A percentile compares a stretch with the other conserved stretches of the same genome.
These are phyloP conservation scores for Labeo catla DNA, from an alignment of 2,113 vertebrate species.

Conservation along the genomic window DNA sequence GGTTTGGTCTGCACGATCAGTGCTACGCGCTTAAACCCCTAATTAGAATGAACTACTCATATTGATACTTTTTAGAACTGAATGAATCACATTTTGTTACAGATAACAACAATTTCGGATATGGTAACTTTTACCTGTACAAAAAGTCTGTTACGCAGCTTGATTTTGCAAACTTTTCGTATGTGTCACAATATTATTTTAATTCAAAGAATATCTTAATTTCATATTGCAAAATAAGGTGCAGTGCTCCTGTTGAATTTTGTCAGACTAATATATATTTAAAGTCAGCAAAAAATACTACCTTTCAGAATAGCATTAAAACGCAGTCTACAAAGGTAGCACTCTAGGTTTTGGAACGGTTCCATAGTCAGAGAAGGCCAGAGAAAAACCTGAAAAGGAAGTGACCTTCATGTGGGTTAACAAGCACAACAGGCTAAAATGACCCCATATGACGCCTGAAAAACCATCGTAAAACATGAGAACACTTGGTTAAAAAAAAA, in stretches of 20 bases:
- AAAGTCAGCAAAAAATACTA: neutral
- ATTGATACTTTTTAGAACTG: no score
- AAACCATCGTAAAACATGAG: slow-evolving; percentile 15
- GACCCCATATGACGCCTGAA: neutral
- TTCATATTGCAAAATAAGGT: neutral
- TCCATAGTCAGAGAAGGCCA: neutral
- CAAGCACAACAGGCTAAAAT: neutral
- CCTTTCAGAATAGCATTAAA: neutral
- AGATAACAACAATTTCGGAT: no score
- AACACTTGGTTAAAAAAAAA: neutral
- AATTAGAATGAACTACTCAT: no score
- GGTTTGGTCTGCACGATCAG: no score
- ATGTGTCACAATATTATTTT: no score
- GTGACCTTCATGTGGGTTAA: neutral
- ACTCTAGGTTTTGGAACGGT: neutral
- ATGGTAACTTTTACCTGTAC: no score
- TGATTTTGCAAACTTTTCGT: no score
- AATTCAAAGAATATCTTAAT: neutral
- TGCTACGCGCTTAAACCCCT: no score
- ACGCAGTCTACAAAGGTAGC: neutral
- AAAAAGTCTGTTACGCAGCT: no score
- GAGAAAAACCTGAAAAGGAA: neutral
- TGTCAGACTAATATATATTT: neutral
- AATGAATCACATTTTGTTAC: no score
- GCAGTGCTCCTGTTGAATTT: neutral